A percentile compares a stretch with the other conserved stretches of the same genome.
Conservation (phyloP, 2,113 vertebrate genomes). For the Connochaetes taurinus region DNA sequence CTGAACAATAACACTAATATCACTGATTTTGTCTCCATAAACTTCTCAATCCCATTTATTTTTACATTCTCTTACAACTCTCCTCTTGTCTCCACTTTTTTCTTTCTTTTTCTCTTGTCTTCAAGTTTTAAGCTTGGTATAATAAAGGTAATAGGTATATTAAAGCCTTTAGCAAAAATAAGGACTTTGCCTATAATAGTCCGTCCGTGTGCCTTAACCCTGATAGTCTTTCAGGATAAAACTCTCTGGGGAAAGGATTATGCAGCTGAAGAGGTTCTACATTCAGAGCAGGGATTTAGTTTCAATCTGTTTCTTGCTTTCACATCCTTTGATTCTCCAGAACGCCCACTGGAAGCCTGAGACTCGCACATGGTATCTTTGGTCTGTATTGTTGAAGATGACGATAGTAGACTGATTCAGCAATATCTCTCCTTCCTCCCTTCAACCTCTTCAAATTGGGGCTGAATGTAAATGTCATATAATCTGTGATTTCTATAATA, state of each 20-base stretch:
- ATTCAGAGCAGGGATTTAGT: neutral
- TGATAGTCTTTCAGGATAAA: conserved; percentile 2
- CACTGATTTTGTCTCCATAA: neutral
- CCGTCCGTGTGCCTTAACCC: neutral
- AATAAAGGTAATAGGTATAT: neutral
- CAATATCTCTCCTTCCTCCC: neutral
- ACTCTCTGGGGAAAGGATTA: neutral
- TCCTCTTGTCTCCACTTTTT: conserved; percentile 6
- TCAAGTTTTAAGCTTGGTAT: neutral
- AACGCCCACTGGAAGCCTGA: neutral
- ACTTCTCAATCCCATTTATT: neutral
- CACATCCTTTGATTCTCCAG: neutral
- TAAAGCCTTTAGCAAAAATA: conserved; percentile 27
- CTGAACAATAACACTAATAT: neutral
- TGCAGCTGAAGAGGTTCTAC: neutral
- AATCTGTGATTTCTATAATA: neutral
- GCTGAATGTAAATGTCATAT: neutral
- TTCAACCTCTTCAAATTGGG: neutral
- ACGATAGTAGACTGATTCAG: neutral
- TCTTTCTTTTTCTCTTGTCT: neutral
- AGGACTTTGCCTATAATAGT: neutral
- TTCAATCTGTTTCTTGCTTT: neutral
- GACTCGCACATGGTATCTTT: neutral
- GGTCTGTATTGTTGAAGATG: neutral
- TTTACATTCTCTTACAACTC: neutral